phyloP scores from a whole-genome alignment of 1,140 invertebrate species.

The Odontomachus brunneus region DNA sequence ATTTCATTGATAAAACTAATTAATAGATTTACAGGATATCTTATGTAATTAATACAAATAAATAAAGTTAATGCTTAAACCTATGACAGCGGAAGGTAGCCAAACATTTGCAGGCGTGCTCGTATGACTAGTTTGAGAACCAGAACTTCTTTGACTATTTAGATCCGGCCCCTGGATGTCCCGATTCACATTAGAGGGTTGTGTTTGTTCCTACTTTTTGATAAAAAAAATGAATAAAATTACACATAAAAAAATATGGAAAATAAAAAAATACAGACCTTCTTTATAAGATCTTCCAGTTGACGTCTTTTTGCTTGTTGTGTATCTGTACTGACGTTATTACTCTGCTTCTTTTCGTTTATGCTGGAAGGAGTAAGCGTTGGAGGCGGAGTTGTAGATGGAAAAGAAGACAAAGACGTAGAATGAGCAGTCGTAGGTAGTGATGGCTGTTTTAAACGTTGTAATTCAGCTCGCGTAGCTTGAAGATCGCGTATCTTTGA shows the following conservation, averaged over 20 bases:
- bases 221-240: slow-evolving; percentile 5
- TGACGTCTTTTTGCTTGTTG: slow-evolving; percentile 79
- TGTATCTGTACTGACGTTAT: slow-evolving; percentile 66
- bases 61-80: slow-evolving; percentile 65
- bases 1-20: background rate
- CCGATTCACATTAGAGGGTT: slow-evolving; percentile 77
- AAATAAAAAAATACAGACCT: slow-evolving; percentile 70
- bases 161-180: slow-evolving; percentile 73
- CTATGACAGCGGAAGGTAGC: slow-evolving; percentile 70
- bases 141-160: slow-evolving; percentile 76
- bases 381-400: slow-evolving; percentile 72
- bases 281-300: slow-evolving; percentile 81
- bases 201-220: slow-evolving; percentile 75
- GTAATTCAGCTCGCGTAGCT: slow-evolving; percentile 79
- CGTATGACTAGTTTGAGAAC: slow-evolving; percentile 77
- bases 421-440: slow-evolving; percentile 49
- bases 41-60: background rate
- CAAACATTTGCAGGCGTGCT: slow-evolving; percentile 79
- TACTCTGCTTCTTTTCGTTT: slow-evolving; percentile 77
- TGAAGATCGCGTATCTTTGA: no score
- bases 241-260: background rate
- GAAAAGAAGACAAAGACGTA: slow-evolving; percentile 58
- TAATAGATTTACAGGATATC: background rate
- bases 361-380: slow-evolving; percentile 43
- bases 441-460: slow-evolving; percentile 79